These are phyloP conservation scores for Cydia splendana DNA, from an alignment of 1,140 invertebrate species.

Conservation along the genomic window DNA sequence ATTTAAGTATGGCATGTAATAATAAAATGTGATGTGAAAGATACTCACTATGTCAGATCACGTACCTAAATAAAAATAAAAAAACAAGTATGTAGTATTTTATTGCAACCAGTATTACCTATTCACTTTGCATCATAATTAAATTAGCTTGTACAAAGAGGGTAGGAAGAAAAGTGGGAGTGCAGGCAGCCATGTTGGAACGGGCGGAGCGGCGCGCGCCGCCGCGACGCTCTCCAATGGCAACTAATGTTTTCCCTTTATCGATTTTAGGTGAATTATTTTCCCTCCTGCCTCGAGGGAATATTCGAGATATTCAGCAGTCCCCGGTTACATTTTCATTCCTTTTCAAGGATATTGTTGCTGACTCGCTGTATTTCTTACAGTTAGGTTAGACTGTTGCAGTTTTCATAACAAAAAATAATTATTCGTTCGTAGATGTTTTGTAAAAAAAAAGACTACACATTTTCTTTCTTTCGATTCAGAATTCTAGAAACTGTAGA, in stretches of 20 bases:
- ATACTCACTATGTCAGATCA: no score
- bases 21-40: no score
- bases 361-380: not conserved
- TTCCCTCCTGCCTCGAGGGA: not conserved
- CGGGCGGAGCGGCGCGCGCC: conserved; percentile 13
- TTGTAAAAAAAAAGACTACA: no score
- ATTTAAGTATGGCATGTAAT: no score
- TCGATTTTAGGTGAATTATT: not conserved
- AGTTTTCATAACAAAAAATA: no score
- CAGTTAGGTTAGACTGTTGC: not conserved
- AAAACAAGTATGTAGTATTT: not conserved
- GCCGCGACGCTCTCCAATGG: conserved; percentile 8
- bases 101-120: not conserved
- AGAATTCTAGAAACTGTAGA: no score
- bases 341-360: not conserved
- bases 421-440: no score
- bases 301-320: not conserved
- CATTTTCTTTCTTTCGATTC: no score
- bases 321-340: not conserved
- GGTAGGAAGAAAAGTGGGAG: conserved; percentile 16
- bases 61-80: no score
- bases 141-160: not conserved
- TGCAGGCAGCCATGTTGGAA: conserved; percentile 5
- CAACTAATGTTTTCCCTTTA: conserved; percentile 1
- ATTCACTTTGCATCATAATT: not conserved